phyloP scores from a whole-genome alignment of 1,140 invertebrate genomes.

The Pogonus chalceus region DNA sequence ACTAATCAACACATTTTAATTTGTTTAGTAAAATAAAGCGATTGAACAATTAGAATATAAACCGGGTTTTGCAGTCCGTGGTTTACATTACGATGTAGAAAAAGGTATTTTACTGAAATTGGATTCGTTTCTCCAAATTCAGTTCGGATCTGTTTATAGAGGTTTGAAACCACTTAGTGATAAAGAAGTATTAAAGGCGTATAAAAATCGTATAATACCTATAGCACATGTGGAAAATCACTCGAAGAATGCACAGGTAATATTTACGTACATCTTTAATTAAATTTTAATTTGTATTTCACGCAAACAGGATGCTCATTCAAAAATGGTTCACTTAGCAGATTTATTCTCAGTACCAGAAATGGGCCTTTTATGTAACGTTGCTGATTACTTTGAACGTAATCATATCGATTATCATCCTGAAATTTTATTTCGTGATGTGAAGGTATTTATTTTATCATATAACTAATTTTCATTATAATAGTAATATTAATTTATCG shows the following conservation, averaged over 20 bases:
- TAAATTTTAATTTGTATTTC: constrained; percentile 14
- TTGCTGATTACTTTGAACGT: constrained; percentile 83
- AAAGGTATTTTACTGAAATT: constrained; percentile 92
- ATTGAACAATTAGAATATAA: constrained; percentile 76
- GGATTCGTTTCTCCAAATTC: constrained; percentile 93
- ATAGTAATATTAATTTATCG: constrained; percentile 25
- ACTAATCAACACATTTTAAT: not conserved
- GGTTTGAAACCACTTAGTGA: constrained; percentile 70
- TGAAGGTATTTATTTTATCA: constrained; percentile 57
- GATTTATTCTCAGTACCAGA: constrained; percentile 97
- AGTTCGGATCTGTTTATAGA: constrained; percentile 88
- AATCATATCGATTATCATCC: constrained; percentile 91
- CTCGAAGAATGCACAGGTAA: constrained; percentile 27
- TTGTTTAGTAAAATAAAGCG: constrained; percentile 78
- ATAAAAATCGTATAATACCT: constrained; percentile 77
- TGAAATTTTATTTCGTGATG: constrained; percentile 90
- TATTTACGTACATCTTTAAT: constrained; percentile 9
- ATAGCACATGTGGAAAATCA: constrained; percentile 70
- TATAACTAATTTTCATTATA: constrained; percentile 13
- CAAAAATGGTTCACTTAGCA: constrained; percentile 89
- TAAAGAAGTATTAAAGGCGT: constrained; percentile 76
- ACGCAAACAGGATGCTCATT: constrained; percentile 48
- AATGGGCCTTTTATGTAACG: constrained; percentile 86
- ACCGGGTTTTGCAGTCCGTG: constrained; percentile 83
- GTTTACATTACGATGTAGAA: constrained; percentile 93